phyloP scores from a whole-genome alignment of 2,888 invertebrate species.

The Watsonalla binaria region DNA sequence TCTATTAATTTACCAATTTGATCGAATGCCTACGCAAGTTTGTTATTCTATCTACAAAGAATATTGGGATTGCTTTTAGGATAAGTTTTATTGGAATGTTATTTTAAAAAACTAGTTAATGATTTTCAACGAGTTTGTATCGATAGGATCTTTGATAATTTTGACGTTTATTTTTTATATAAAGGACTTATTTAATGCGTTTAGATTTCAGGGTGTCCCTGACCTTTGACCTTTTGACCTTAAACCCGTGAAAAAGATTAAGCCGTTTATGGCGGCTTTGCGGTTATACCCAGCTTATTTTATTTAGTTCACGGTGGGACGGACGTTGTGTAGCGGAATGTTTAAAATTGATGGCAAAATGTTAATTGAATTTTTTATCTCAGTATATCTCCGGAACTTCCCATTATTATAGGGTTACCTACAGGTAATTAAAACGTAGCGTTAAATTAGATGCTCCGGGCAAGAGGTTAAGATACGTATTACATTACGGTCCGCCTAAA shows the following conservation, averaged over 20 bases:
- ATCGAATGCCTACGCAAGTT: background rate
- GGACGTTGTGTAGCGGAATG: conserved; percentile 13
- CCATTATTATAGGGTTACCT: conserved; percentile 29
- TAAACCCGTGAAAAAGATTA: background rate
- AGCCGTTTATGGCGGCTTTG: background rate
- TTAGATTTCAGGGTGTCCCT: too few relatives aligned
- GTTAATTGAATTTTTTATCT: conserved; percentile 38
- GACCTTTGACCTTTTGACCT: background rate
- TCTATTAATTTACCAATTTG: background rate
- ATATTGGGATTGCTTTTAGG: background rate
- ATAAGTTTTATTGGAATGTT: background rate
- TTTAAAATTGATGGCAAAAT: conserved; percentile 26
- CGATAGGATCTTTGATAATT: too few relatives aligned
- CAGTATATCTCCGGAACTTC: conserved; percentile 23
- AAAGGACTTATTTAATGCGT: too few relatives aligned
- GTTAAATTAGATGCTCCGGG: conserved; percentile 20
- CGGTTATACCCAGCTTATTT: background rate
- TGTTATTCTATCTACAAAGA: background rate
- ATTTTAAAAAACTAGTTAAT: too few relatives aligned
- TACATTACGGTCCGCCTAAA: too few relatives aligned
- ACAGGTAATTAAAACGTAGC: conserved; percentile 28
- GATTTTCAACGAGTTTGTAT: too few relatives aligned
- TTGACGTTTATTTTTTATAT: too few relatives aligned
- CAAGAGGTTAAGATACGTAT: too few relatives aligned
- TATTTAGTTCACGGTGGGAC: conserved; percentile 4